Base-by-base conservation (phyloP, 2,888 invertebrate genomes). In the Drosophila testacea region DNA sequence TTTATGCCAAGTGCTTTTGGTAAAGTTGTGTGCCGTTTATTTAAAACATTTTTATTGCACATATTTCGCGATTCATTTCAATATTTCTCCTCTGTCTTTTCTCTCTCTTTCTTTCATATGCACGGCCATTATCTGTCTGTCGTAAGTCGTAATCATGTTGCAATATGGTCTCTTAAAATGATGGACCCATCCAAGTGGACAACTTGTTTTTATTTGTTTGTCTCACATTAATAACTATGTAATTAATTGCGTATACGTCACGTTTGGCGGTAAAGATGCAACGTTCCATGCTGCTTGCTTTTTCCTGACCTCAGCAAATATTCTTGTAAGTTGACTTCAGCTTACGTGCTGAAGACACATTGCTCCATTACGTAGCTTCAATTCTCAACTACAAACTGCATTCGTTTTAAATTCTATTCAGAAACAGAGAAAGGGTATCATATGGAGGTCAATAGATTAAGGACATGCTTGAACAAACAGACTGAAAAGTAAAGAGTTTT, bases 211-310 rank as follows among this genome's bases (percentile, higher is more conserved):
- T 64, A 44, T 70, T 68, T 72, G 13, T 64, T 54, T 59, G 42
- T 7, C 38, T 42, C 46, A 52, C 59, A 84, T 74, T 74, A 77
- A 82, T 73, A 69, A 74, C 55, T 55, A 51, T 55, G 57, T 69
- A 57, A 85, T 88, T 83, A 88, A 83, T 83, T 84, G 80, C 83
- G 66, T 59, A 83, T 83, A 81, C 77, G 87, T 48, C 72, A 50
- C 79, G 72, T 79, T 51, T 60, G 70, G 61, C 79, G 51, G 22
- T 57, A 59, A 61, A 16, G 36, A 28, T 41, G 27, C 44, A 42
- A 22, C 22, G 9, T 22, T 56, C 46, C 0, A n/a, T 4, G 38
- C 36, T 64, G 16, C 32, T 55, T 36, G 39, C 13, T 32, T 55
- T 28, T 42, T 30, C 22, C 16, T 59, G 55, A 50, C 63, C 68